These are phyloP conservation scores for Liparis tanakae DNA, from an alignment of 2,797 vertebrate genomes.

Conservation along the genomic window DNA sequence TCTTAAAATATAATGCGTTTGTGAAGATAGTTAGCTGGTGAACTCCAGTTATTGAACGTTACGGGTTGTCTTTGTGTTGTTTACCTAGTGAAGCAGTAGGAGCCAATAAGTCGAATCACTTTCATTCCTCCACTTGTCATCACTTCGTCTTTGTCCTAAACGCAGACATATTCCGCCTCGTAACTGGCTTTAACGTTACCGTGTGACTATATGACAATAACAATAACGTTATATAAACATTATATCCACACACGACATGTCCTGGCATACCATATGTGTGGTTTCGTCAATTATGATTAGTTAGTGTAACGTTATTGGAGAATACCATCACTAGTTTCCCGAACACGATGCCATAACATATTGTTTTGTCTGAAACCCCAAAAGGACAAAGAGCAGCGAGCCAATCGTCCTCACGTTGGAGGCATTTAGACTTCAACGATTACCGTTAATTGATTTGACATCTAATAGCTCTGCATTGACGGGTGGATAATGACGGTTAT, in stretches of 20 bases:
- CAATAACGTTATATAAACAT: background rate
- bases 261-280: background rate
- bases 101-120: slow-evolving; percentile 21
- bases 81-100: slow-evolving; percentile 27
- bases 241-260: background rate
- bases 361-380: slow-evolving; percentile 1
- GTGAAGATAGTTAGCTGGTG: background rate
- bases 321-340: background rate
- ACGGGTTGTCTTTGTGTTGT: slow-evolving; percentile 20
- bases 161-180: slow-evolving; percentile 16
- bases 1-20: background rate
- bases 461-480: background rate
- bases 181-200: background rate
- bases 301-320: no score
- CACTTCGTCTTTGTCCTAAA: slow-evolving; percentile 53
- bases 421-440: background rate
- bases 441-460: background rate
- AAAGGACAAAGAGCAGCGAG: slow-evolving; percentile 15
- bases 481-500: background rate
- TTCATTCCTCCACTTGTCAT: slow-evolving; percentile 13
- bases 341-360: background rate
- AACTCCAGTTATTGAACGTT: background rate
- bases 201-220: slow-evolving; percentile 29
- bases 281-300: background rate
- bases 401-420: background rate